A percentile compares a stretch with the other conserved stretches of the same genome.
These are phyloP conservation scores for Telmatherina bonti DNA, from an alignment of 2,797 vertebrate genomes.

Conservation along the genomic window DNA sequence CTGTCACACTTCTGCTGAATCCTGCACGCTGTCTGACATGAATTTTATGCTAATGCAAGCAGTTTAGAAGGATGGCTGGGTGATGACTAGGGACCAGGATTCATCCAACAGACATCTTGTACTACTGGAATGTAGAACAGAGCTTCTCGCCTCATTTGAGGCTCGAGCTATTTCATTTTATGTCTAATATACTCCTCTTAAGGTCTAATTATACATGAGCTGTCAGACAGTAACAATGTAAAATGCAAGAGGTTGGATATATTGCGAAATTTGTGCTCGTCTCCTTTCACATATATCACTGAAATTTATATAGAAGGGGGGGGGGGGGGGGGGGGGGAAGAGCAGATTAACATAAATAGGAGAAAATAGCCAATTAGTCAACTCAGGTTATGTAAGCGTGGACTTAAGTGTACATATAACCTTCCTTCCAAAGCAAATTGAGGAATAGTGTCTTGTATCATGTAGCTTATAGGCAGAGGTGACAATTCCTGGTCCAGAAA, in stretches of 20 bases:
- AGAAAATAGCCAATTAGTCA: conserved; percentile 38
- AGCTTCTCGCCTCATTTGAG: conserved; percentile 62
- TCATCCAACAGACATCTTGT: conserved; percentile 63
- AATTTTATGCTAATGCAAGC: conserved; percentile 77
- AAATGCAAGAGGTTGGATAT: conserved; percentile 50
- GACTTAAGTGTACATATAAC: conserved; percentile 5
- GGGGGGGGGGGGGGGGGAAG: conserved; percentile 31
- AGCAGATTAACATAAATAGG: conserved; percentile 37
- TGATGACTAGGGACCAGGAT: conserved; percentile 52
- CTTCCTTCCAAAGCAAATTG: not conserved
- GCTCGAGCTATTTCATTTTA: conserved; percentile 63
- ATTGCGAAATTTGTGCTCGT: conserved; percentile 35
- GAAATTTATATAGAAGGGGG: conserved; percentile 46
- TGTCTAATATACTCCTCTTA: conserved; percentile 57
- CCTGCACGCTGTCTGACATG: conserved; percentile 53
- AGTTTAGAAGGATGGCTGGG: conserved; percentile 45
- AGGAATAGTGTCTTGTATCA: not conserved
- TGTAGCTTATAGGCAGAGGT: not conserved
- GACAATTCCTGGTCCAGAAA: no score
- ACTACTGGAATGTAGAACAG: conserved; percentile 63
- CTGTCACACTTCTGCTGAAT: conserved; percentile 60
- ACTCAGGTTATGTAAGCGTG: conserved; percentile 23
- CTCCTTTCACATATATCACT: conserved; percentile 23
- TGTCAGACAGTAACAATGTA: conserved; percentile 56
- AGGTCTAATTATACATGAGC: conserved; percentile 69